Evolutionary conservation across 2,888 invertebrate genomes (phyloP).

Genomic region (Arctia plantaginis): DNA sequence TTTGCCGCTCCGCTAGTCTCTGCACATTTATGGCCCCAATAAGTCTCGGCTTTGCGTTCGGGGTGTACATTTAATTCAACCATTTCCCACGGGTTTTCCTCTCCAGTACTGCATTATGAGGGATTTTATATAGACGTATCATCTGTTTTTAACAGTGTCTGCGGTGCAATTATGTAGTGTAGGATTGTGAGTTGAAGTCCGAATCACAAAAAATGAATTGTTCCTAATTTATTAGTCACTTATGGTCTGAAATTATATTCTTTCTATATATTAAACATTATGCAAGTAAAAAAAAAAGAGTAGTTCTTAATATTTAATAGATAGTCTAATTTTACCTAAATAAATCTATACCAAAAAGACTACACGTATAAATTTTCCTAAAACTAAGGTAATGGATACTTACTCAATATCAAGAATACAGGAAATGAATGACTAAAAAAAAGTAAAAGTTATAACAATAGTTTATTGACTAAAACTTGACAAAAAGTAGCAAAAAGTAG

Average conservation of each 20-base stretch:
- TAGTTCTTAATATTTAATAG: too few relatives aligned
- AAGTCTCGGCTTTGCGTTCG: constrained; percentile 59
- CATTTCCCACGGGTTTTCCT: constrained; percentile 64
- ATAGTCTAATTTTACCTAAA: too few relatives aligned
- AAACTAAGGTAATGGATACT: too few relatives aligned
- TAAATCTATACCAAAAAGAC: too few relatives aligned
- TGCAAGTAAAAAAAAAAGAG: too few relatives aligned
- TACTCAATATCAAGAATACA: background rate
- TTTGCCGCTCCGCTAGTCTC: constrained; percentile 32
- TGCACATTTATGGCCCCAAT: constrained; percentile 58
- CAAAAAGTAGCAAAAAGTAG: background rate
- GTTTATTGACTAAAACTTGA: background rate
- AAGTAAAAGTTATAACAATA: background rate
- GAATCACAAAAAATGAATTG: too few relatives aligned
- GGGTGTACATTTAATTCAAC: constrained; percentile 67
- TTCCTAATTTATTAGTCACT: too few relatives aligned
- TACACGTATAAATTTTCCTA: too few relatives aligned
- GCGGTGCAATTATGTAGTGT: constrained; percentile 44
- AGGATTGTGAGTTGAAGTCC: constrained; percentile 16
- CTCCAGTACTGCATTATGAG: constrained; percentile 55
- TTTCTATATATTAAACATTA: too few relatives aligned
- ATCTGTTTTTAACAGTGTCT: constrained; percentile 45
- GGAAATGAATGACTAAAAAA: background rate
- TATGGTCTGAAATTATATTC: too few relatives aligned
- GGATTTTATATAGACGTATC: constrained; percentile 43